These are phyloP conservation scores for Leptatherina wallacei DNA, from an alignment of 2,797 vertebrate species.

Conservation along the genomic window DNA sequence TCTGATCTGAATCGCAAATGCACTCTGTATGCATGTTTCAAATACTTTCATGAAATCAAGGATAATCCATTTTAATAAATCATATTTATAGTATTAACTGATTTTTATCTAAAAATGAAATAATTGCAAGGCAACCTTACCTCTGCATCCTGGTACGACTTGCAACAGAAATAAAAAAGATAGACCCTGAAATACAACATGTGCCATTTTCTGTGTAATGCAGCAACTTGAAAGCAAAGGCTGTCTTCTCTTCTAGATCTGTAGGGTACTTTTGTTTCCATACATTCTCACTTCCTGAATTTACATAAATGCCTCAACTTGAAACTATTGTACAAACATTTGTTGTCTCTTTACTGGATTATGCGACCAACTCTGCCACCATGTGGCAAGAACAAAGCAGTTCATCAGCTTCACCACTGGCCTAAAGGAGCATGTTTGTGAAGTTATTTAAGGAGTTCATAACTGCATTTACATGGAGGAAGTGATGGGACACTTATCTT, in stretches of 20 bases:
- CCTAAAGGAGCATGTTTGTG: neutral
- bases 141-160: conserved; percentile 25
- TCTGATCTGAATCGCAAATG: neutral
- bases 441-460: neutral
- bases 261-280: neutral
- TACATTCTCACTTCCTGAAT: conserved; percentile 54
- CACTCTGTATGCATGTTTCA: neutral
- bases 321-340: conserved; percentile 1
- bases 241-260: neutral
- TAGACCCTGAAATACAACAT: conserved; percentile 9
- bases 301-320: neutral
- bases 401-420: conserved; percentile 2
- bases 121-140: conserved; percentile 44
- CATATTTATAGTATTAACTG: neutral
- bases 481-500: neutral
- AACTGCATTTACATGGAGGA: neutral
- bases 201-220: conserved; percentile 44
- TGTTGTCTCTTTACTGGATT: neutral
- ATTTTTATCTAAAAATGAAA: neutral
- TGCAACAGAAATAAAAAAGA: conserved; percentile 32
- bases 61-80: neutral
- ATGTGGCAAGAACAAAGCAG: conserved; percentile 23
- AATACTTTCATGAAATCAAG: neutral
- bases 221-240: neutral
- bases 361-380: conserved; percentile 14